Base-by-base conservation (phyloP, 1,140 invertebrate species). In the Neotoxoptera formosana region DNA sequence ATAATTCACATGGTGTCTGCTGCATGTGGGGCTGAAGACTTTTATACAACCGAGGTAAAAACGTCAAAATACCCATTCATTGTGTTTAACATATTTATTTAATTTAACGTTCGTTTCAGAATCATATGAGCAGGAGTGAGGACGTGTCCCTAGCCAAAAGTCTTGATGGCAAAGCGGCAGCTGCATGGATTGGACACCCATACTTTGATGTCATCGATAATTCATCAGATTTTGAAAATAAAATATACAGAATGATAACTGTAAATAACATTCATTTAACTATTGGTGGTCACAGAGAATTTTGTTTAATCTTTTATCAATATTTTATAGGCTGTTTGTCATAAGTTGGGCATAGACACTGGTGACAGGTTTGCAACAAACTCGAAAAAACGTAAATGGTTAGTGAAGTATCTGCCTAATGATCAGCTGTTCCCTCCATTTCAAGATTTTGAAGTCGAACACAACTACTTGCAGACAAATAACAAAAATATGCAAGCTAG, bases 151-250 rank as follows among this genome's bases (percentile, higher is more conserved):
- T 98, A 91, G 98, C 99, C 17, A 96, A 97, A 87, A 97, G 98
- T 94, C 95, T 99, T 91, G 99, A 99, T 95, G 96, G 97, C 94
- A 98, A 98, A 94, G 98, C 98, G 3, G 98, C 98, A 7, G 97
- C 98, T 17, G 98, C 99, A 0, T 99, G 99, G 99, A 97, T 99
- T 93, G 99, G 99, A 0, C 99, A 99, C 96, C 99, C 99, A 0
- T 99, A 99, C 95, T 99, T 99, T 95, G 99, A 99, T 96, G 98
- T 99, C 2, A 99, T 99, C 94, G 99, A 99, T 95, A 99, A 99
- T 95, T 98, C 97, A 1, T 98, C 98, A 14, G 98, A 99, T 95
- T 99, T 99, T 96, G 99, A 99, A 95, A 97, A 97, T 21, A 99
- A 99, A 96, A 98, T 99, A 94, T 97, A 98, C 94, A 96, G 98